Evolutionary conservation across 1,140 invertebrate species (phyloP), one percentile per base, ranked within the genome.

Genomic region (Ostrea edulis): DNA sequence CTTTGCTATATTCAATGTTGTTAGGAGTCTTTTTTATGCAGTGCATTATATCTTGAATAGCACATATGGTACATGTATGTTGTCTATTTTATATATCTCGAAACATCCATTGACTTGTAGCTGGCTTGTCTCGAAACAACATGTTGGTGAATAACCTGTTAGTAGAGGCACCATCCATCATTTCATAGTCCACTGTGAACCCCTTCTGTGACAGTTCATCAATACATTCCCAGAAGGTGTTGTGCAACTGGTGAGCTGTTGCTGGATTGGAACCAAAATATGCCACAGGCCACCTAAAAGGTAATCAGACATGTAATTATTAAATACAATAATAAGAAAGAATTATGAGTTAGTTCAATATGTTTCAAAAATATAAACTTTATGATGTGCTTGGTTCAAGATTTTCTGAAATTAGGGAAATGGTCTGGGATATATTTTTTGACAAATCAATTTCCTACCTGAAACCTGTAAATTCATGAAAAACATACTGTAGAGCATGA

Each of bases 101-200:
- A 8, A 44, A 71, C 8, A 77, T 8, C 82, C 44, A 87, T 44
- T 82, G 22, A 29, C 51, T 44, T 5, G 82, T 52, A 9, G 52
- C 11, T 12, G 35, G 17, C 44, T 82, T 51, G 25, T 58, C 12
- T 62, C 8, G 2, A n/a, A 88, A 86, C 51, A 90, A 81, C 71
- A 90, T 87, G 29, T 71, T 86, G 4, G 82, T 86, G 68, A 89
- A 86, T 52, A 68, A 17, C 86, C 86, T 87, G 65, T 90, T 90
- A 35, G 90, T 86, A 17, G 87, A 86, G 25, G 90, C 88, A 25
- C 90, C 90, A 88, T 90, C 90, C 14, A 71, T n/a, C 89, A 90
- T 90, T 17, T 89, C 54, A 77, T 89, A 90, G 44, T 90, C 89
- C 25, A 87, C 62, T 51, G 82, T 85, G 54, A 89, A 89, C 8